Conservation (phyloP, 2,888 invertebrate genomes). For the Thera obeliscata region DNA sequence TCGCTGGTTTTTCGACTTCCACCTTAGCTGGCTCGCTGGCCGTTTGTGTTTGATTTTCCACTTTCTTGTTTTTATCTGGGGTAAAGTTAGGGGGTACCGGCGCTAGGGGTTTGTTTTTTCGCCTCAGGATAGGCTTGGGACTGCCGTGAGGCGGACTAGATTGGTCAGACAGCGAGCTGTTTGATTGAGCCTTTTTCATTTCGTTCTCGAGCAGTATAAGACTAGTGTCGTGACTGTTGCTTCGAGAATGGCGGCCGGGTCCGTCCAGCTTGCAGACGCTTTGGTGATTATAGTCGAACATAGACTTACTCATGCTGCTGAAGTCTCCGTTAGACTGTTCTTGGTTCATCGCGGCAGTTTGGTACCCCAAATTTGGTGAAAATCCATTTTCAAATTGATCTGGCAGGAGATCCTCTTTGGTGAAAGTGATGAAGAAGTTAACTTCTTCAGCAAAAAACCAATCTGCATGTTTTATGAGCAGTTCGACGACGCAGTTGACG, state of each 20-base stretch:
- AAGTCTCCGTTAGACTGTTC: constrained; percentile 76
- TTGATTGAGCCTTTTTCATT: constrained; percentile 86
- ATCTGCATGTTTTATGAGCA: constrained; percentile 91
- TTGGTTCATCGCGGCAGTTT: constrained; percentile 70
- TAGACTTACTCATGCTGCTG: constrained; percentile 72
- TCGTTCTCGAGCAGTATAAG: constrained; percentile 78
- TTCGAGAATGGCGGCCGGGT: constrained; percentile 80
- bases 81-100: constrained; percentile 87
- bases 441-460: constrained; percentile 93
- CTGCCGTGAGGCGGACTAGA: constrained; percentile 89
- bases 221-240: constrained; percentile 86
- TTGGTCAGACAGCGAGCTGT: constrained; percentile 87
- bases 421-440: constrained; percentile 88
- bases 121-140: constrained; percentile 88
- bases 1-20: constrained; percentile 83
- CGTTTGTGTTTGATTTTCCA: constrained; percentile 52
- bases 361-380: constrained; percentile 68
- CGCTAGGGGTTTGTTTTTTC: constrained; percentile 90
- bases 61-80: constrained; percentile 74
- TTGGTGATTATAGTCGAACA: constrained; percentile 64
- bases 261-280: constrained; percentile 20
- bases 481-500: constrained; percentile 93
- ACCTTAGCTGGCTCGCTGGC: constrained; percentile 48
- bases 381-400: constrained; percentile 80
- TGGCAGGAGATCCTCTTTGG: constrained; percentile 83